Evolutionary conservation across 2,797 vertebrate species (phyloP).

Genomic region (Muraenolepis orangiensis): DNA sequence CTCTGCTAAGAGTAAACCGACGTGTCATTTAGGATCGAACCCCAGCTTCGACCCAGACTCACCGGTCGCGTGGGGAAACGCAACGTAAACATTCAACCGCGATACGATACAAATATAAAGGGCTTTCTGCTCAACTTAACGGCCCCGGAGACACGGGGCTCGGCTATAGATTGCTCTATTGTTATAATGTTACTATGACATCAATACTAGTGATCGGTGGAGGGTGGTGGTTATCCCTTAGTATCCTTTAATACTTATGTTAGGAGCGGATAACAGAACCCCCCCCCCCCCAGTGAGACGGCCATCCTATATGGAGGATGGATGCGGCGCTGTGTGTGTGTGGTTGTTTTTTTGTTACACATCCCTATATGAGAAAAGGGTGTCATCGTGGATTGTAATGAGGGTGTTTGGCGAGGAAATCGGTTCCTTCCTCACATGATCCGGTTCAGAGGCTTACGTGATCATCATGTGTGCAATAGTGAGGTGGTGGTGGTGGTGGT

Average conservation of each 20-base stretch:
- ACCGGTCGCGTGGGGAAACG: neutral
- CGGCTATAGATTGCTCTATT: neutral
- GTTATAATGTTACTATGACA: neutral
- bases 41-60: neutral
- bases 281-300: too few relatives aligned
- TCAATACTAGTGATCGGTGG: too few relatives aligned
- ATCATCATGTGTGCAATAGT: conserved; percentile 9
- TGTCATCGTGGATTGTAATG: conserved; percentile 60
- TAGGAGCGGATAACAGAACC: too few relatives aligned
- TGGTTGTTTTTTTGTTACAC: conserved; percentile 10
- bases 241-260: too few relatives aligned
- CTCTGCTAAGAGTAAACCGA: neutral
- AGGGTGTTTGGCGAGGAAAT: conserved; percentile 42
- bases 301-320: conserved; percentile 15
- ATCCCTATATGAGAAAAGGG: conserved; percentile 27
- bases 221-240: neutral
- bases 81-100: too few relatives aligned
- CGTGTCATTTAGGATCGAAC: neutral
- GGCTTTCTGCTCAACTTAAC: too few relatives aligned
- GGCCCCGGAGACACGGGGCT: too few relatives aligned
- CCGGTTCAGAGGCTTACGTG: neutral
- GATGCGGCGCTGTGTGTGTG: conserved; percentile 38
- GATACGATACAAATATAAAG: neutral
- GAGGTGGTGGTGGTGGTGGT: neutral
- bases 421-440: neutral